Base-by-base conservation (phyloP, 1,140 invertebrate species). In the Drosophila insularis region DNA sequence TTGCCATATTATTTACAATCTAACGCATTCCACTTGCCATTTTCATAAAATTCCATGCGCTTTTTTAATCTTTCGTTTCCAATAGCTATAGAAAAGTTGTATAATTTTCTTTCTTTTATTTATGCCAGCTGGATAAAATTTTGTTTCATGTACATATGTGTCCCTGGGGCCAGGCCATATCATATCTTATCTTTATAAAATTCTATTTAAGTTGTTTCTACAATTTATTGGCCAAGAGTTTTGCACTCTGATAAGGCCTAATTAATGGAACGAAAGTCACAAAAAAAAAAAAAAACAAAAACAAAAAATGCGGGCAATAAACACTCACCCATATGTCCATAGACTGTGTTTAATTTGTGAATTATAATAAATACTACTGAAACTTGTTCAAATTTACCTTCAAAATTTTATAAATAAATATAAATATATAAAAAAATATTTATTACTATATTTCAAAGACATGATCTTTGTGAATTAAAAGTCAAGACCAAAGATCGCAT, bases 1-100 rank as follows among this genome's bases (percentile, higher is more conserved):
- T 35, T 19, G 23, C 39, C 68, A 62, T 78, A 78, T 32, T 62
- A 32, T 68, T 76, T 72, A 64, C 17, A 11, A 11, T 50, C 35
- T 87, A 79, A 87, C 81, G 81, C 74, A 78, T 58, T 72, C 63
- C 31, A 11, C 53, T 40, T 50, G 64, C 32, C 39, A 62, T 76
- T 71, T 71, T 58, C 68, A 58, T 70, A 23, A 69, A 69, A 63
- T 85, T 71, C 43, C 37, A 69, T 67, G 61, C 5, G 50, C 53
- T 50, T 23, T 23, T 63, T 60, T 46, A 14, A 21, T 61, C 67
- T 37, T 56, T 56, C 31, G 59, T 62, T 55, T 32, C 53, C 62
- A 75, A 67, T 67, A 39, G 63, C 21, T 8, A 35, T 27, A 11
- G 7, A 35, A 5, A 1, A 14, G 19, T 35, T 63, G 54, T 63